Conservation (phyloP, 2,113 vertebrate species). For the Eptatretus burgeri region DNA sequence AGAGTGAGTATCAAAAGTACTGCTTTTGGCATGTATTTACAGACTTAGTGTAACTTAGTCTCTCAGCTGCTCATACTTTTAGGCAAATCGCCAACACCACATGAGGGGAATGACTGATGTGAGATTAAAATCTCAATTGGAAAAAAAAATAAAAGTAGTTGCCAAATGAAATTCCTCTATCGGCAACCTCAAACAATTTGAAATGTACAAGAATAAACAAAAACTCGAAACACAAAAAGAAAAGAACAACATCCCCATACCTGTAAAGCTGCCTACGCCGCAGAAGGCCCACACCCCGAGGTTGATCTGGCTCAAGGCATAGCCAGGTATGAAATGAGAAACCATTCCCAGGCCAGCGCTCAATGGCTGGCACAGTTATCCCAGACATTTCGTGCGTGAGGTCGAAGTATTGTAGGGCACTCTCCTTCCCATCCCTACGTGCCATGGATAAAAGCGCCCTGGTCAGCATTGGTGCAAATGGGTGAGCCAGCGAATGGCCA, state of each 20-base stretch:
- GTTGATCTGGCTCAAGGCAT: constrained; percentile 33
- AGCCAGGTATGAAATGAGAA: constrained; percentile 88
- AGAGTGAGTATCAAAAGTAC: too few species aligned
- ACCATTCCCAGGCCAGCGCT: constrained; percentile 49
- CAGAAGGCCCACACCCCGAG: constrained; percentile 15
- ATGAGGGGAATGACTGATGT: too few species aligned
- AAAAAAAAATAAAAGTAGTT: too few species aligned
- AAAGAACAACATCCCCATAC: constrained; percentile 15
- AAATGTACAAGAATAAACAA: too few species aligned
- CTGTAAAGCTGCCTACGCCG: constrained; percentile 72
- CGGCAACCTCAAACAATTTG: too few species aligned
- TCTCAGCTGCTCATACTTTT: too few species aligned
- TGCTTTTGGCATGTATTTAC: too few species aligned
- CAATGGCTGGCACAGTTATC: constrained; percentile 66
- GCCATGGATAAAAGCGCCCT: constrained; percentile 50
- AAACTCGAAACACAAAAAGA: too few species aligned
- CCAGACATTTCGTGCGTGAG: constrained; percentile 68
- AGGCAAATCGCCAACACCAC: too few species aligned
- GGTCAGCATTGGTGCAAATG: constrained; percentile 23
- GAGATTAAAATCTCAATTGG: too few species aligned
- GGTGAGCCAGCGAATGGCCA: constrained; percentile 14
- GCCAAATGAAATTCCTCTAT: too few species aligned
- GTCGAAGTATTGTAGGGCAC: constrained; percentile 57
- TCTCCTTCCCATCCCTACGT: constrained; percentile 20
- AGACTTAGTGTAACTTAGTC: too few species aligned